A percentile compares a stretch with the other conserved stretches of the same genome.
phyloP scores from a whole-genome alignment of 2,113 vertebrate genomes.

The Ctenomys sociabilis region DNA sequence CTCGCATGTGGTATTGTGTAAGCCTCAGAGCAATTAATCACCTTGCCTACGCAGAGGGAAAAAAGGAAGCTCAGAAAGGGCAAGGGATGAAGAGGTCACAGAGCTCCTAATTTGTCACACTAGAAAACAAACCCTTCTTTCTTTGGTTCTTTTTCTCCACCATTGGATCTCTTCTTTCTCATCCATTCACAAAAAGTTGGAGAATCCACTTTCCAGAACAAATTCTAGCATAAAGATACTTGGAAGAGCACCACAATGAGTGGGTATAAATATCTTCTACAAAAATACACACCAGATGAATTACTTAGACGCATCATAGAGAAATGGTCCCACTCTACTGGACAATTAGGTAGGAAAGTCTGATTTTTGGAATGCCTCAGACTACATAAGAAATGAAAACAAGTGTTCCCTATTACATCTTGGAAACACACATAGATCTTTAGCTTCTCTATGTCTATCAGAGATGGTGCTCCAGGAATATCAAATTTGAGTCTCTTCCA shows the following conservation, averaged over 20 bases:
- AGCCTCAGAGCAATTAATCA: background rate
- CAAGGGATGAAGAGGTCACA: background rate
- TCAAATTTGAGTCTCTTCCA: background rate
- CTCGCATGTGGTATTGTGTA: accelerated
- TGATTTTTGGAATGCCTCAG: background rate
- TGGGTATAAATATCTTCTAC: background rate
- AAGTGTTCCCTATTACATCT: background rate
- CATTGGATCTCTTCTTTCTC: background rate
- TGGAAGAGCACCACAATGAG: background rate
- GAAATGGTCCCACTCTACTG: background rate
- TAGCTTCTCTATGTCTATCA: background rate
- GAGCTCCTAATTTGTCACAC: background rate
- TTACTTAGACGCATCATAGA: constrained; percentile 10
- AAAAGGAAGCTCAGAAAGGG: background rate
- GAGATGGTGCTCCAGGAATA: background rate
- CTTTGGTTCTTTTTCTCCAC: background rate
- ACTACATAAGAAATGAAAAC: background rate
- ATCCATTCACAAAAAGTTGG: background rate
- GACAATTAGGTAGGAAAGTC: background rate
- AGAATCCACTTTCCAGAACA: constrained; percentile 29
- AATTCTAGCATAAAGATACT: background rate
- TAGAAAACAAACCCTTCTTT: background rate
- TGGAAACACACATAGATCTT: background rate
- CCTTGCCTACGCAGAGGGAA: background rate
- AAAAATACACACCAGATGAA: constrained; percentile 15